Base-by-base conservation (phyloP, 1,140 invertebrate species). In the Pseudomyrmex gracilis region DNA sequence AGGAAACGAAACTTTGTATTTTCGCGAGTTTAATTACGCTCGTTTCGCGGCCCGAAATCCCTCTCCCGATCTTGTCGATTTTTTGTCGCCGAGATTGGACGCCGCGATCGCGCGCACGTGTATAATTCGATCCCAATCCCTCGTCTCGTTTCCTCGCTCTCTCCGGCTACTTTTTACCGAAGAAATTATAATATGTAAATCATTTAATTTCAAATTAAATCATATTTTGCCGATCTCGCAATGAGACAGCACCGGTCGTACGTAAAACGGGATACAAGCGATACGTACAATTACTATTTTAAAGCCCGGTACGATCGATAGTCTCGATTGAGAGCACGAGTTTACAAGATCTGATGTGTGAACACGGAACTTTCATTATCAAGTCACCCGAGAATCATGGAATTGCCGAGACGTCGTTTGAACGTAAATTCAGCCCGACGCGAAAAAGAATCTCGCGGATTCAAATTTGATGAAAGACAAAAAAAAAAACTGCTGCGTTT, bases 181-280 rank as follows among this genome's bases (percentile, higher is more conserved):
- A 53, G 20, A 78, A 77, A 67, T 47, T 70, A 68, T 70, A 68
- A 68, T 7, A 68, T 24, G 8, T 34, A 34, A 78, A 78, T 68
- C 68, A 70, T 47, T 58, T n/a, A 70, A 78, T 57, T 13, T 8
- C 51, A 45, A 68, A 68, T 77, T 68, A 47, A 67, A 78, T 68
- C 53, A 17, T 20, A 24, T 45, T 43, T 17, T 20, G 12, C 57
- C 24, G 70, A 43, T 43, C 51, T 15, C 34, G 12, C 68, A 68
- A 70, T 70, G 70, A 78, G 70, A 20, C 22, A 10, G 51, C n/a
- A n/a, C 43, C 70, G 57, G 34, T 70, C 53, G 20, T 12, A n/a
- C 57, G n/a, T n/a, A 47, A 34, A 12, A 24, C 53, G 22, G 22
- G 4, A 7, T 34, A 34, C 34, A 5, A 34, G 0, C 34, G n/a